These are phyloP conservation scores for Struthio camelus DNA, from an alignment of 2,113 vertebrate species.

Conservation along the genomic window DNA sequence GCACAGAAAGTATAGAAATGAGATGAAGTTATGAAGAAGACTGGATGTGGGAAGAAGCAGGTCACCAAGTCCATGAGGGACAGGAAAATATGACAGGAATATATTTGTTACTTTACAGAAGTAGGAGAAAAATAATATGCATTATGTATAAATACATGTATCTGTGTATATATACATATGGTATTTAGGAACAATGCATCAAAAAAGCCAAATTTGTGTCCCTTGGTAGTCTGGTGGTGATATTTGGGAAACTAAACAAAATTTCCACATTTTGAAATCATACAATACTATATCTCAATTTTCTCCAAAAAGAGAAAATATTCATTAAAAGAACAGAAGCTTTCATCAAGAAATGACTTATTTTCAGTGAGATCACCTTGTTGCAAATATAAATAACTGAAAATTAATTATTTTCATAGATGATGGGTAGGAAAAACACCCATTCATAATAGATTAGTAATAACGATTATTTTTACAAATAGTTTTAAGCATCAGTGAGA, in stretches of 20 bases:
- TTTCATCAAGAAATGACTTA: accelerated
- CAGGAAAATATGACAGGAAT: background rate
- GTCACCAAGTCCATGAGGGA: background rate
- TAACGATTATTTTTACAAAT: background rate
- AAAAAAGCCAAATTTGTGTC: accelerated
- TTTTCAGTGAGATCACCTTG: background rate
- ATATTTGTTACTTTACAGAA: background rate
- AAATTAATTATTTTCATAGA: background rate
- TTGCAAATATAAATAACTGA: background rate
- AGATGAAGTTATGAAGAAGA: background rate
- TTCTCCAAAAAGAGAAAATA: background rate
- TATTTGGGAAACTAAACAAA: background rate
- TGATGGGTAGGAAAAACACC: background rate
- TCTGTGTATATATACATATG: background rate
- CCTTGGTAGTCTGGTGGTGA: background rate
- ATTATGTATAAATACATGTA: background rate
- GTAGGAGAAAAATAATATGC: background rate
- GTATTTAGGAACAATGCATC: background rate
- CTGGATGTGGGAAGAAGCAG: background rate
- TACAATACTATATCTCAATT: background rate
- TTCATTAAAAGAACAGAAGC: background rate
- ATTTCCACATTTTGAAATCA: background rate
- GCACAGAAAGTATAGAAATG: background rate
- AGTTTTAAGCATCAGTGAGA: background rate
- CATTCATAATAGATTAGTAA: background rate